Conservation (phyloP, 2,797 vertebrate genomes). For the Sardinella longiceps region DNA sequence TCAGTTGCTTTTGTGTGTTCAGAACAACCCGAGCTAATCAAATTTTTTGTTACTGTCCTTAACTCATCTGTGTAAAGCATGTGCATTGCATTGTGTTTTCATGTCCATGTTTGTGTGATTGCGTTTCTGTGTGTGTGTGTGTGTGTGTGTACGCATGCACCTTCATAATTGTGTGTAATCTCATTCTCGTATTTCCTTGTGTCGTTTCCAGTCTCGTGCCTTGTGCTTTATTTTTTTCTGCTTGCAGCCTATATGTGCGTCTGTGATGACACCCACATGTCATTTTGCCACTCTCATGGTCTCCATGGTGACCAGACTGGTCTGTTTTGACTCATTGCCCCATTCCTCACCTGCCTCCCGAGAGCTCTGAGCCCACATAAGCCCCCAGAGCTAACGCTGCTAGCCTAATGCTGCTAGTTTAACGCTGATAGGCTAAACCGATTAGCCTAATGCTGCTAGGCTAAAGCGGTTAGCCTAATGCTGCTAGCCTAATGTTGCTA, state of each 20-base stretch:
- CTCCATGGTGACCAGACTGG: conserved; percentile 43
- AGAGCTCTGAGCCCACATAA: conserved; percentile 52
- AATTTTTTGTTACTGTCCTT: conserved; percentile 58
- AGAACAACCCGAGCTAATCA: conserved; percentile 1
- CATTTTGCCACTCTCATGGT: conserved; percentile 48
- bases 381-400: not conserved
- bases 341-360: not conserved
- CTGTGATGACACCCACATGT: conserved; percentile 54
- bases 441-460: too few species aligned
- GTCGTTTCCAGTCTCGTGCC: conserved; percentile 34
- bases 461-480: too few species aligned
- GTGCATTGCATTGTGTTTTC: conserved; percentile 56
- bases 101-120: conserved; percentile 38
- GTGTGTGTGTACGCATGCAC: not conserved
- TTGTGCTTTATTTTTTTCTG: not conserved
- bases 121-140: conserved; percentile 42
- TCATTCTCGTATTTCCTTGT: conserved; percentile 50
- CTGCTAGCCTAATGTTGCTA: too few species aligned
- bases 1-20: not conserved
- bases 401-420: too few species aligned
- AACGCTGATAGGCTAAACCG: too few species aligned
- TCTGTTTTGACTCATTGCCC: conserved; percentile 28
- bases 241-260: conserved; percentile 2
- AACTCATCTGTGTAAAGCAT: conserved; percentile 63
- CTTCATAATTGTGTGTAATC: not conserved